Conservation (phyloP, 1,140 invertebrate genomes). For the Drosophila eugracilis region DNA sequence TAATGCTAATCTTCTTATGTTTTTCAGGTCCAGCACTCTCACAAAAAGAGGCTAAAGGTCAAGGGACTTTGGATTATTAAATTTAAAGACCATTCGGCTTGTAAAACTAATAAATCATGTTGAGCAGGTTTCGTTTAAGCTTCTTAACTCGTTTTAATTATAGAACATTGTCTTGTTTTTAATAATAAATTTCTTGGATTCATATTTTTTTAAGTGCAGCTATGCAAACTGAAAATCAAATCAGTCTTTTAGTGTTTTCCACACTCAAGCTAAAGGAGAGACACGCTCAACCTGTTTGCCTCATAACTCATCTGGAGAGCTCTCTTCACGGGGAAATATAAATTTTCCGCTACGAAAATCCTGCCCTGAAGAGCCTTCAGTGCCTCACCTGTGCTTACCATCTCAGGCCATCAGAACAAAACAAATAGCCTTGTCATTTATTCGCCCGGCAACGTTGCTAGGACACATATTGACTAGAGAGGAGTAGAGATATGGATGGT, state of each 20-base stretch:
- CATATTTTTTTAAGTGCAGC: slow-evolving; percentile 7
- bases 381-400: slow-evolving; percentile 38
- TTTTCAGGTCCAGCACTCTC: background rate
- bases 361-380: slow-evolving; percentile 29
- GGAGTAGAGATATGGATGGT: slow-evolving; percentile 11
- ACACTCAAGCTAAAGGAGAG: slow-evolving; percentile 18
- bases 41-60: too few species aligned
- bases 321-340: slow-evolving; percentile 44
- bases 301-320: slow-evolving; percentile 45
- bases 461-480: slow-evolving; percentile 68
- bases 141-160: background rate
- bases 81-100: too few species aligned
- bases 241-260: slow-evolving; percentile 22
- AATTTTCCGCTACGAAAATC: slow-evolving; percentile 43
- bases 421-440: slow-evolving; percentile 71
- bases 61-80: too few species aligned
- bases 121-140: too few species aligned
- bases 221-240: slow-evolving; percentile 39
- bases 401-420: slow-evolving; percentile 33
- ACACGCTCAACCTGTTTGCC: slow-evolving; percentile 32
- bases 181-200: too few species aligned
- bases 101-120: too few species aligned
- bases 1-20: slow-evolving; percentile 35
- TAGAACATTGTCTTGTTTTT: too few species aligned
- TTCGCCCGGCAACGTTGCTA: slow-evolving; percentile 57